Base-by-base conservation (phyloP, 2,113 vertebrate species). In the Ceyx melanurus region DNA sequence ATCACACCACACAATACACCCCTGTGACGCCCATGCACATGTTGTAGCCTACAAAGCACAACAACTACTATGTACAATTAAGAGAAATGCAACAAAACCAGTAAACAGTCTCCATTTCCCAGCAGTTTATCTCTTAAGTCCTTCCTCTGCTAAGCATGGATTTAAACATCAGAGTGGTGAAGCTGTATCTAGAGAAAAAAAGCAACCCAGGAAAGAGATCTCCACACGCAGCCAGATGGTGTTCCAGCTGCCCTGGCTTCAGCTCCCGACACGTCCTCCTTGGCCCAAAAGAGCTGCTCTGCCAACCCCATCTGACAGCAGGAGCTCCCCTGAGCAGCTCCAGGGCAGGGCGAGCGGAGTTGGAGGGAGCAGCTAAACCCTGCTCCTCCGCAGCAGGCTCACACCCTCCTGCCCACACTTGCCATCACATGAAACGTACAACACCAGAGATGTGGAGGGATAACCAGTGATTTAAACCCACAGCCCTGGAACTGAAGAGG, bases 321-420 rank as follows among this genome's bases (percentile, higher is more conserved):
- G 1, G 53, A 31, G 11, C 67, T 86, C 58, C 35, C 61, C 43
- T 48, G 65, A 50, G 15, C 50, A 15, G 89, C 90, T 42, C 5
- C 7, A 65, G 88, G 93, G 86, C 91, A 89, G 92, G 94, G 88
- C 45, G 87, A 90, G 71, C 53, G 31, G 22, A 54, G 56, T 77
- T 43, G 13, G 65, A 17, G 64, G 37, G 21, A 33, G 50, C 45
- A 17, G 25, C 4, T 28, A 33, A 40, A 40, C 56, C 45, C 48
- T 9, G 2, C 37, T 50, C 46, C 50, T 35, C 46, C 2, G 0
- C 29, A 14, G 35, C 25, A 43, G 45, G 19, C 58, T 35, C 64
- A 60, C 57, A 51, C 37, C 6, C 58, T 71, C 75, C 75, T 68
- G 89, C 20, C 75, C 56, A 1, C 26, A 77, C 85, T 64, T 14